These are phyloP conservation scores for Manis crassicaudata DNA, from an alignment of 2,797 vertebrate genomes.

Conservation along the genomic window DNA sequence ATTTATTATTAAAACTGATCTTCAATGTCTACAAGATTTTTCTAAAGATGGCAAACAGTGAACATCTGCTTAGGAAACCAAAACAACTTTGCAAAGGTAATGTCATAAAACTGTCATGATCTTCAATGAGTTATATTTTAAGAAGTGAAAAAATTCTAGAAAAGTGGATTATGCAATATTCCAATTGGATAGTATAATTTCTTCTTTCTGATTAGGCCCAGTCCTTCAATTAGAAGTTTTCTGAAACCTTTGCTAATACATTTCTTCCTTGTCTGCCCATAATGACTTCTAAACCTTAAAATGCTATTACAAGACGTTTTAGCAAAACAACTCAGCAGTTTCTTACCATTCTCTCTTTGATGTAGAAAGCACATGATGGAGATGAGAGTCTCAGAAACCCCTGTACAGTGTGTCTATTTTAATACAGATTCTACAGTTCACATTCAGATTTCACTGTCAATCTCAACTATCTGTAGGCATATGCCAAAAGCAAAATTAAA, in stretches of 20 bases:
- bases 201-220: neutral
- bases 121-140: slow-evolving; percentile 51
- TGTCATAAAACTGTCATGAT: slow-evolving; percentile 49
- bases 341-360: slow-evolving; percentile 41
- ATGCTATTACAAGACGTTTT: neutral
- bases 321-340: neutral
- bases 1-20: neutral
- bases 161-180: slow-evolving; percentile 16
- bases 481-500: neutral
- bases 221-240: neutral
- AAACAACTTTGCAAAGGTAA: slow-evolving; percentile 43
- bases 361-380: neutral
- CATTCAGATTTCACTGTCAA: slow-evolving; percentile 15
- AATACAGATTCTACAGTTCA: neutral
- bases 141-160: slow-evolving; percentile 45
- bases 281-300: slow-evolving; percentile 1
- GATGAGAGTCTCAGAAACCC: neutral
- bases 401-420: neutral
- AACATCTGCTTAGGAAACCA: slow-evolving; percentile 49
- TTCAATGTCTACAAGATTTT: slow-evolving; percentile 3
- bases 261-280: slow-evolving; percentile 21
- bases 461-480: neutral
- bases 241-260: neutral
- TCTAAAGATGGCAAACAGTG: slow-evolving; percentile 57
- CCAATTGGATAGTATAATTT: neutral